Evolutionary conservation across 2,888 invertebrate genomes (phyloP).

Genomic region (Oscheius sp.): DNA sequence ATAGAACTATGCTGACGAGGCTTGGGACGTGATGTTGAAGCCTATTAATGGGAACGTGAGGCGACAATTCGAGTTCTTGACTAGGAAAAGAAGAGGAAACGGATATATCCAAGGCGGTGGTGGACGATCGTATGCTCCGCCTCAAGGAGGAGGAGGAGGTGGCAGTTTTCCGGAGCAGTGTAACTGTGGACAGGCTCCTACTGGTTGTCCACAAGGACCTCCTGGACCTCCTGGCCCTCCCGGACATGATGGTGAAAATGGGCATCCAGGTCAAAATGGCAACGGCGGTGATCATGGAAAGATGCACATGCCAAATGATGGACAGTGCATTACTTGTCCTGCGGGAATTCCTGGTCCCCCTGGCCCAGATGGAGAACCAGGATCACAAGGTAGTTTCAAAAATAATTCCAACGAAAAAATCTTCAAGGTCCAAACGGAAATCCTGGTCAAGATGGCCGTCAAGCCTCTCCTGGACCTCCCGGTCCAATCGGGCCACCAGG

Average conservation of each 20-base stretch:
- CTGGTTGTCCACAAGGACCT: constrained; percentile 25
- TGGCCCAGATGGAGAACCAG: constrained; percentile 21
- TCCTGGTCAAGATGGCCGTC: constrained; percentile 10
- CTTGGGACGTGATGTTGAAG: constrained; percentile 25
- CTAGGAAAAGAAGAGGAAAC: background rate
- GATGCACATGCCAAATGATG: background rate
- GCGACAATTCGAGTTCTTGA: background rate
- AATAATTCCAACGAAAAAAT: too few relatives aligned
- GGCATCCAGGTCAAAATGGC: constrained; percentile 7
- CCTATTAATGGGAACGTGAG: background rate
- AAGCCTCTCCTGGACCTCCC: constrained; percentile 9
- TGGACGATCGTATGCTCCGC: background rate
- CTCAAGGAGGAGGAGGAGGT: constrained; percentile 25
- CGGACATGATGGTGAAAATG: constrained; percentile 5
- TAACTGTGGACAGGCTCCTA: constrained; percentile 9
- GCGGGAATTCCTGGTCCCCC: constrained; percentile 16
- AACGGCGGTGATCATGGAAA: constrained; percentile 1
- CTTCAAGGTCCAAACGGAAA: constrained; percentile 10
- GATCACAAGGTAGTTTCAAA: background rate
- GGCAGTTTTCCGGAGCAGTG: constrained; percentile 9
- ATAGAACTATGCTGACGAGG: constrained; percentile 15
- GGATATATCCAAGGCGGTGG: constrained; percentile 7
- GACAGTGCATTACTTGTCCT: constrained; percentile 19
- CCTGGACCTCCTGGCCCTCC: constrained; percentile 25
- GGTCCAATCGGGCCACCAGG: constrained; percentile 19